Evolutionary conservation across 2,797 vertebrate genomes (phyloP).

Genomic region (Syndactyla subalaris): DNA sequence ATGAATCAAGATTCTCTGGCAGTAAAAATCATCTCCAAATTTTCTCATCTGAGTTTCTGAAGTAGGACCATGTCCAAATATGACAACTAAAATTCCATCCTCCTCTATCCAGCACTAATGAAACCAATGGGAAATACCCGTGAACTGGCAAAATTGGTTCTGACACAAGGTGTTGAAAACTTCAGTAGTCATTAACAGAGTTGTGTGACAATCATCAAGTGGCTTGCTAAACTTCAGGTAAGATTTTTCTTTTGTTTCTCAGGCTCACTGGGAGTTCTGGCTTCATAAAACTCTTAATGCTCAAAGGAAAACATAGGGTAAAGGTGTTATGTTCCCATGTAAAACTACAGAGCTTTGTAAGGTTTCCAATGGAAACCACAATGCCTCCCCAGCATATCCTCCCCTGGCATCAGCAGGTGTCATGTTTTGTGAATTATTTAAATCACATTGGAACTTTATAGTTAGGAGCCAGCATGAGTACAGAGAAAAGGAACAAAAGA

Average conservation of each 20-base stretch:
- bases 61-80: background rate
- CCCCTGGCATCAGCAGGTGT: conserved; percentile 44
- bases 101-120: background rate
- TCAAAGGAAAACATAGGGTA: conserved; percentile 1
- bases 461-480: conserved; percentile 15
- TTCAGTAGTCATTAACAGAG: background rate
- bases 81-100: background rate
- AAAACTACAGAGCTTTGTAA: conserved; percentile 18
- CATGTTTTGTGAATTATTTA: conserved; percentile 30
- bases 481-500: background rate
- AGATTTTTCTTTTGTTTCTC: background rate
- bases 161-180: background rate
- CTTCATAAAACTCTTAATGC: background rate
- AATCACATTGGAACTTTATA: background rate
- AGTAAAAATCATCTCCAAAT: background rate
- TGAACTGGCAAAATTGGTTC: background rate
- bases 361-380: conserved; percentile 38
- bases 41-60: background rate
- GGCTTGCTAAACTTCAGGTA: background rate
- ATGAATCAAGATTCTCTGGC: background rate
- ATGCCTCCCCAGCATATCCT: background rate
- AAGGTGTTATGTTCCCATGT: conserved; percentile 23
- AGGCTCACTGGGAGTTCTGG: background rate
- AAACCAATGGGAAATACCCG: background rate
- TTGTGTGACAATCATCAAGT: background rate